Percentiles rank a stretch among this genome's conserved stretches.
These are phyloP conservation scores for Atethmia centrago DNA, from an alignment of 2,888 invertebrate species.

Conservation along the genomic window DNA sequence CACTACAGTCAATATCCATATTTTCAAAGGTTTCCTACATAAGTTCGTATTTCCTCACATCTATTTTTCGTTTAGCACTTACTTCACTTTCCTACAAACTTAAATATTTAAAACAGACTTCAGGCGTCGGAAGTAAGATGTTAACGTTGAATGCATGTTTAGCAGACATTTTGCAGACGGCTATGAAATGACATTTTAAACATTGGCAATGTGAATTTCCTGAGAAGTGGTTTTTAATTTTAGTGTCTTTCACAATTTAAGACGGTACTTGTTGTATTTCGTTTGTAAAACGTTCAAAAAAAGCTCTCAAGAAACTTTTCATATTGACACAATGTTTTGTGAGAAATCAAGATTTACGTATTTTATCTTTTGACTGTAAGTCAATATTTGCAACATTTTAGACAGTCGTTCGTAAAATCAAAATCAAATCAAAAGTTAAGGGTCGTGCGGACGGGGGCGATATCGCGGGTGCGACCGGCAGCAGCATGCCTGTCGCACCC, in stretches of 20 bases:
- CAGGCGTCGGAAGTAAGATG: slow-evolving; percentile 39
- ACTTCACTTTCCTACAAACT: neutral
- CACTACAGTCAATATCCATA: slow-evolving; percentile 2
- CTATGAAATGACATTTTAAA: slow-evolving; percentile 37
- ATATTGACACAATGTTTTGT: neutral
- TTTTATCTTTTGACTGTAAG: neutral
- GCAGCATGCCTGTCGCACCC: no score
- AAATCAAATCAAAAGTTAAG: no score
- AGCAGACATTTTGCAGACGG: slow-evolving; percentile 7
- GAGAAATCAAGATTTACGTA: neutral
- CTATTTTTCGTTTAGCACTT: slow-evolving; percentile 7
- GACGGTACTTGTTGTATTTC: slow-evolving; percentile 16
- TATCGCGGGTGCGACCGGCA: no score
- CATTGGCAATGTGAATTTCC: slow-evolving; percentile 25
- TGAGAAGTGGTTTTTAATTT: slow-evolving; percentile 1
- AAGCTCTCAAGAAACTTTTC: neutral
- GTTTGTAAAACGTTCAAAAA: neutral
- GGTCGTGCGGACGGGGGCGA: no score
- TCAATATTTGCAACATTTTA: neutral
- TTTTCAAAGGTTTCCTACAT: neutral
- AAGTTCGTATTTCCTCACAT: slow-evolving; percentile 3
- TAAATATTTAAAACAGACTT: slow-evolving; percentile 56
- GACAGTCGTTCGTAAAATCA: neutral
- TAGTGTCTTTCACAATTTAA: slow-evolving; percentile 19
- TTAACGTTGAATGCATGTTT: slow-evolving; percentile 26